Evolutionary conservation across 2,113 vertebrate species (phyloP).

Genomic region (Lamprotornis superbus): DNA sequence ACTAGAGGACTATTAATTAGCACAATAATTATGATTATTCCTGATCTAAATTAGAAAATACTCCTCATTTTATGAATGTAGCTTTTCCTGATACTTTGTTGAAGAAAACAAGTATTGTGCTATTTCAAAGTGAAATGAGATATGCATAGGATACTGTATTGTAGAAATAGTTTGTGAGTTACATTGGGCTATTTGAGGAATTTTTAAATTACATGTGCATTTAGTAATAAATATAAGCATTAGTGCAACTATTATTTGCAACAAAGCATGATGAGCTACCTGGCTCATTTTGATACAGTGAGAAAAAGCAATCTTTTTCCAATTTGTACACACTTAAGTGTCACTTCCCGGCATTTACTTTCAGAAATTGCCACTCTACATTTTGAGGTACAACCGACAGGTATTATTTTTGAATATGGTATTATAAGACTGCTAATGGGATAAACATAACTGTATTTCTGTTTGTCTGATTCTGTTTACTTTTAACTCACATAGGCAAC

Average conservation of each 20-base stretch:
- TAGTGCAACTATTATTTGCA: constrained; percentile 40
- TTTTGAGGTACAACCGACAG: not conserved
- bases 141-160: not conserved
- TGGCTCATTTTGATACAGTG: constrained; percentile 12
- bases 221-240: constrained; percentile 60
- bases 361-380: not conserved
- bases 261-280: constrained; percentile 52
- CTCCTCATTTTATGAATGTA: not conserved
- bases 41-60: not conserved
- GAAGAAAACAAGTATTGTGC: not conserved
- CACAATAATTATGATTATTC: not conserved
- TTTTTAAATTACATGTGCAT: constrained; percentile 37
- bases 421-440: not conserved
- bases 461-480: constrained; percentile 28
- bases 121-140: constrained; percentile 12
- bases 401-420: constrained; percentile 22
- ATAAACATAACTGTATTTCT: constrained; percentile 24
- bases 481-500: constrained; percentile 15
- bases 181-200: constrained; percentile 43
- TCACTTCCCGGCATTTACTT: constrained; percentile 23
- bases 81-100: not conserved
- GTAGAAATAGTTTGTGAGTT: not conserved
- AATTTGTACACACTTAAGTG: not conserved
- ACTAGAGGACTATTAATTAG: constrained; percentile 34
- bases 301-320: constrained; percentile 44